phyloP scores from a whole-genome alignment of 2,888 invertebrate species.

The Odontomyia ornata region DNA sequence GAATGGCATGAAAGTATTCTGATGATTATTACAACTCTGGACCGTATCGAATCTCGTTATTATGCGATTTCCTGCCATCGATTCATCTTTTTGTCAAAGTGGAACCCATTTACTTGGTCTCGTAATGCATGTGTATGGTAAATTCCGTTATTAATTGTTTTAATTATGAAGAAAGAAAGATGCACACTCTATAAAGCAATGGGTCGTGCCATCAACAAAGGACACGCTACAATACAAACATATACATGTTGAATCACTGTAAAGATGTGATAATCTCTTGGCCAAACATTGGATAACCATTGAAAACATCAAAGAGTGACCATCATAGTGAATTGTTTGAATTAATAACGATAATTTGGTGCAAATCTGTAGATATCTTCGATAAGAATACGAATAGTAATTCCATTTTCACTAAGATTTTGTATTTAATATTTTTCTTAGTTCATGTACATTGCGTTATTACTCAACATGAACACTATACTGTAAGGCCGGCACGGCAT shows the following conservation, averaged over 20 bases:
- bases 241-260: constrained; percentile 26
- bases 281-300: no score
- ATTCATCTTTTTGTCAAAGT: constrained; percentile 43
- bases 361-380: no score
- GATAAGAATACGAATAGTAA: no score
- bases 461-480: no score
- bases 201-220: background rate
- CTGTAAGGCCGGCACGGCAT: no score
- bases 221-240: background rate
- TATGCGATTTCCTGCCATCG: constrained; percentile 16
- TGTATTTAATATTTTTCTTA: background rate
- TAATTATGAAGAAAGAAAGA: constrained; percentile 32
- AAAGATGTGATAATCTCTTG: constrained; percentile 43
- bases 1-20: constrained; percentile 7
- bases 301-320: no score
- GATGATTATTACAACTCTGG: constrained; percentile 3
- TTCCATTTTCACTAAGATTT: background rate
- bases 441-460: no score
- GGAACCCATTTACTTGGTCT: background rate
- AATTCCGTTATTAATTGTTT: constrained; percentile 45
- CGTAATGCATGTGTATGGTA: background rate
- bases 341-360: no score
- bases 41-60: constrained; percentile 44
- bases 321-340: no score
- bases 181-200: background rate